phyloP scores from a whole-genome alignment of 2,888 invertebrate genomes.

The Drosophila mulleri region DNA sequence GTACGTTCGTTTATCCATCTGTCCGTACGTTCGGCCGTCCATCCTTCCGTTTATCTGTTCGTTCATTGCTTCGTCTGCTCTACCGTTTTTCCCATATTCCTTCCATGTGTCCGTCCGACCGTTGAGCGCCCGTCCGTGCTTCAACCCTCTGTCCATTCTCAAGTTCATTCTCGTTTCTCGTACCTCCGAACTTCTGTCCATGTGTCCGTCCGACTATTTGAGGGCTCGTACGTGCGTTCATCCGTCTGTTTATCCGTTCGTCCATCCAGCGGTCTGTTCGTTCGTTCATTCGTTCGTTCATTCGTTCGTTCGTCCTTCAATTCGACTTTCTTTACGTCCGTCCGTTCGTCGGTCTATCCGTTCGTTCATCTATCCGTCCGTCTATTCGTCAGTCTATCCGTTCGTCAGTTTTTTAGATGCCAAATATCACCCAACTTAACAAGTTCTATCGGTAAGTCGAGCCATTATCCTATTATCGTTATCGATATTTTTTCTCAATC shows the following conservation, averaged over 20 bases:
- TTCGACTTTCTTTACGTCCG: neutral
- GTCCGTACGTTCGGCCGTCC: neutral
- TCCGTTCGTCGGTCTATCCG: neutral
- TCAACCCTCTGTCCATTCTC: no score
- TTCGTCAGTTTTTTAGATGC: no score
- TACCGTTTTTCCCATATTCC: no score
- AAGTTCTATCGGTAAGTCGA: neutral
- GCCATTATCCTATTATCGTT: neutral
- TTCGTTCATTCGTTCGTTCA: neutral
- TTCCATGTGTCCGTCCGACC: neutral
- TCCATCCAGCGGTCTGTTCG: neutral
- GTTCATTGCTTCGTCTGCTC: neutral
- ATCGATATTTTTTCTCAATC: neutral
- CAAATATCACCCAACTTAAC: no score
- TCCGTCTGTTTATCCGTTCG: neutral
- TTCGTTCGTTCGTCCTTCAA: neutral
- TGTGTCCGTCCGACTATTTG: no score
- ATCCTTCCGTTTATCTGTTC: rapidly evolving
- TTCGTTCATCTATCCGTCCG: neutral
- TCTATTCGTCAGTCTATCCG: neutral
- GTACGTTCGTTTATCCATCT: neutral
- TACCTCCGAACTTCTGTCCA: no score
- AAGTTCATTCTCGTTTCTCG: no score
- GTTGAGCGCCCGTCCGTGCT: no score
- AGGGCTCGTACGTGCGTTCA: no score